Percentiles rank a stretch among this genome's conserved stretches.
Conservation (phyloP, 2,797 vertebrate genomes). For the Tenualosa thibaudeaui region DNA sequence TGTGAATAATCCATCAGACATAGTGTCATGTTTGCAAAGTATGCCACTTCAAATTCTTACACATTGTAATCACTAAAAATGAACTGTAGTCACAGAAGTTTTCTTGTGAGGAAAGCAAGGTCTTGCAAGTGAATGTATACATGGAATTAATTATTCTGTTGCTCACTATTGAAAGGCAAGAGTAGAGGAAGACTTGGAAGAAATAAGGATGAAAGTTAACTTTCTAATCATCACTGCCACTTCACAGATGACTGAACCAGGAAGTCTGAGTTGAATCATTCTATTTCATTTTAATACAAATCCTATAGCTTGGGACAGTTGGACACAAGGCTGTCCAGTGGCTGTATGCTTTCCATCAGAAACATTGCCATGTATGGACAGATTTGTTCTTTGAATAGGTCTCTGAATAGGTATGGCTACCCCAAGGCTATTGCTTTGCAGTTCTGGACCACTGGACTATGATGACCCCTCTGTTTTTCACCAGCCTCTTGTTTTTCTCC, state of each 20-base stretch:
- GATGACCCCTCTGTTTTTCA: background rate
- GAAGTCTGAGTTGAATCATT: constrained; percentile 21
- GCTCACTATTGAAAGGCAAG: background rate
- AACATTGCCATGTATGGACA: background rate
- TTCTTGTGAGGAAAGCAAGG: background rate
- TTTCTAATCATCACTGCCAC: constrained; percentile 33
- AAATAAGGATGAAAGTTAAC: constrained; percentile 2
- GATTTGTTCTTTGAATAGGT: background rate
- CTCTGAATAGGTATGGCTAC: background rate
- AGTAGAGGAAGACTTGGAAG: background rate
- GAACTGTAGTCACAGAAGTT: background rate
- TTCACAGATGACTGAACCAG: constrained; percentile 23
- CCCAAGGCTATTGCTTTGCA: background rate
- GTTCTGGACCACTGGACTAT: background rate
- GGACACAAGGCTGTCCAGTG: background rate
- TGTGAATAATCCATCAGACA: too few relatives aligned
- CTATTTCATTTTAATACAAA: constrained; percentile 37
- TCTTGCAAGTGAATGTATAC: background rate
- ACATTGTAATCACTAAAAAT: too few relatives aligned
- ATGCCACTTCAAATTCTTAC: too few relatives aligned
- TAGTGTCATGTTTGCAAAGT: too few relatives aligned
- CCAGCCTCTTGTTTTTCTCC: background rate
- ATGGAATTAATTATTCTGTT: background rate
- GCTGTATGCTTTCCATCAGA: background rate
- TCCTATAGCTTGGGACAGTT: constrained; percentile 29